Percentiles rank a stretch among this genome's conserved stretches.
These are phyloP conservation scores for Scytalopus superciliaris DNA, from an alignment of 2,113 vertebrate genomes.

Conservation along the genomic window DNA sequence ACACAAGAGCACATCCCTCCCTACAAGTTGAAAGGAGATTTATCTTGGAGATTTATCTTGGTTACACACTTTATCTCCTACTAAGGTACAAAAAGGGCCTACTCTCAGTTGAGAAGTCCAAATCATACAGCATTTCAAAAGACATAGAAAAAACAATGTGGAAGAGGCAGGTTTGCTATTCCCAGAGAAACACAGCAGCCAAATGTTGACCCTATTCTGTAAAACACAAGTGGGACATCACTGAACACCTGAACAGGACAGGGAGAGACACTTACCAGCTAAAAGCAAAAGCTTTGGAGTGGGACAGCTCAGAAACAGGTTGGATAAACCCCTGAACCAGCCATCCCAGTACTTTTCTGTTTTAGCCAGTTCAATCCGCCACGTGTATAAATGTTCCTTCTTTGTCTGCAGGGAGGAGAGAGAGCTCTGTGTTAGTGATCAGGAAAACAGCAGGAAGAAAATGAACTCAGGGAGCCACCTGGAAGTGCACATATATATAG, in stretches of 20 bases:
- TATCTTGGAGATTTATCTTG: not conserved
- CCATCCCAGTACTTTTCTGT: constrained; percentile 99
- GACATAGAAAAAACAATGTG: not conserved
- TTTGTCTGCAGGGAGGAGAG: constrained; percentile 77
- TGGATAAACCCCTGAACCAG: constrained; percentile 95
- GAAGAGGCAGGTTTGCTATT: not conserved
- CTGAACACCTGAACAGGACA: not conserved
- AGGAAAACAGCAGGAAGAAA: not conserved
- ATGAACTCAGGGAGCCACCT: not conserved
- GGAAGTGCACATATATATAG: not conserved
- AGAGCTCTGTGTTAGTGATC: not conserved
- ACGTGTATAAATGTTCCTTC: constrained; percentile 93
- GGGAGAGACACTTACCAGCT: constrained; percentile 80
- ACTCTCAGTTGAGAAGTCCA: not conserved
- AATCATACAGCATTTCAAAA: not conserved
- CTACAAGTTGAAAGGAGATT: not conserved
- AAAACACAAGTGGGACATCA: not conserved
- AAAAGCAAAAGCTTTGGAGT: constrained; percentile 93
- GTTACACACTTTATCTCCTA: not conserved
- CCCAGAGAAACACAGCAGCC: not conserved
- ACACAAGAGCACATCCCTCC: not conserved
- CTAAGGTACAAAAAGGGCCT: not conserved
- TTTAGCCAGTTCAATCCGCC: constrained; percentile 95
- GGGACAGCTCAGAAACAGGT: constrained; percentile 91
- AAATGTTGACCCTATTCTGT: rapidly evolving